Evolutionary conservation across 1,140 invertebrate species (phyloP), one percentile per base, ranked within the genome.

Genomic region (Procambarus virginalis): DNA sequence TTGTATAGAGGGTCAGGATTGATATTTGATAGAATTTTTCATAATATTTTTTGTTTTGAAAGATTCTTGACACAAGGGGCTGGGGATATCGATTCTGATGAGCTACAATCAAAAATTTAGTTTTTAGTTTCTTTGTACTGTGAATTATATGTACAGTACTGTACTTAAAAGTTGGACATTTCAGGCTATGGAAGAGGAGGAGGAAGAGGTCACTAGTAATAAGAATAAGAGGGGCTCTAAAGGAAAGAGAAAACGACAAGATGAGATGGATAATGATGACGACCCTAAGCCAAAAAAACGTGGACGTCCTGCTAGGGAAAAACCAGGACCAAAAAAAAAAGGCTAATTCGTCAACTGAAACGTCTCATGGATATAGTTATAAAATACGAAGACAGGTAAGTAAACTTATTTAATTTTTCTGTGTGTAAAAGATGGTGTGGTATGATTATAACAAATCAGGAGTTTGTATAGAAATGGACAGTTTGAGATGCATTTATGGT

Each of bases 351-450:
- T 86, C 95, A 96, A 93, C 97, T 98, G 96, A 96, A 96, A 92
- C 97, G 97, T 93, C 94, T 98, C 1, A 96, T 98, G 93, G 95
- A 96, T 92, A 95, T 97, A 81, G 97, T 98, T 2, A 96, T 98
- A 73, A 96, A 97, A 93, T 97, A 98, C 92, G 96, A 96, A 46
- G 97, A 97, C 92, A 95, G 95, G 95, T 96, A 93, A 92, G 80
- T 64, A 60, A 12, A 2, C 17, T 20, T 20, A 20, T 20, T 17
- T 20, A 17, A 20, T 14, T 34, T 34, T 34, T 34, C 34, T 34
- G 34, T 34, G 34, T 34, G 34, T 34, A 34, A 34, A 34, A 34
- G 34, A 34, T 34, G 34, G 34, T 34, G 34, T 34, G 34, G 34
- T 34, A 34, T 34, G 34, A 34, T 1, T 34, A 34, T 34, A 34